These are phyloP conservation scores for Miniopterus natalensis DNA, from an alignment of 2,113 vertebrate genomes.

Conservation along the genomic window DNA sequence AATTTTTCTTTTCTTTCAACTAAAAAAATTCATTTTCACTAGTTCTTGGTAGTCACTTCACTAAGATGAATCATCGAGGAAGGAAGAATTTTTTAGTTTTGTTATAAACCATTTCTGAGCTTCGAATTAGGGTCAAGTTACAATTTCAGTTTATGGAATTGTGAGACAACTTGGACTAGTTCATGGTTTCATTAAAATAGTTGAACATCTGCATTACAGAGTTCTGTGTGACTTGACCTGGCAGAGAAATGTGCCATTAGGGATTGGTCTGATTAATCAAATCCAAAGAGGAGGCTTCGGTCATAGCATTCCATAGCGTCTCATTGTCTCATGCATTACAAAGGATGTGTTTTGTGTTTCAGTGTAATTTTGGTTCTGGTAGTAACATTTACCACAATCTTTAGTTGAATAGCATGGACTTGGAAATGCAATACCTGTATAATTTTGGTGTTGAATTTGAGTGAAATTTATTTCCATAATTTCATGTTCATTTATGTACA, in stretches of 20 bases:
- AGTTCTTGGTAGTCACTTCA: slow-evolving; percentile 76
- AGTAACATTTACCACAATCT: neutral
- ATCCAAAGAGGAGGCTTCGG: neutral
- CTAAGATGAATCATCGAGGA: slow-evolving; percentile 68
- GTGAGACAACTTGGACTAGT: neutral
- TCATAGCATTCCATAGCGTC: neutral
- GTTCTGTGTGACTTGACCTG: neutral
- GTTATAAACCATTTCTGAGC: slow-evolving; percentile 27
- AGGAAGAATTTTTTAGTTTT: slow-evolving; percentile 46
- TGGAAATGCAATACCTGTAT: neutral
- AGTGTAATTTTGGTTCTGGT: neutral
- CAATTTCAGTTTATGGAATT: neutral
- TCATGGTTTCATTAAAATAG: slow-evolving; percentile 29
- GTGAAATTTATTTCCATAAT: slow-evolving; percentile 10
- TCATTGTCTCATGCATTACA: slow-evolving; percentile 1
- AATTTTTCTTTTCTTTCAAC: slow-evolving; percentile 65
- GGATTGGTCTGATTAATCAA: neutral
- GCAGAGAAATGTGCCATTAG: neutral
- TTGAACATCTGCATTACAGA: neutral
- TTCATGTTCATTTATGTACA: neutral
- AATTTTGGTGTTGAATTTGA: neutral
- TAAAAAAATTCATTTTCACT: slow-evolving; percentile 81
- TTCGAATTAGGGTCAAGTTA: neutral
- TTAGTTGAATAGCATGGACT: neutral
- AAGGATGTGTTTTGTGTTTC: neutral